Base-by-base conservation (phyloP, 2,113 vertebrate species). In the Solea senegalensis region DNA sequence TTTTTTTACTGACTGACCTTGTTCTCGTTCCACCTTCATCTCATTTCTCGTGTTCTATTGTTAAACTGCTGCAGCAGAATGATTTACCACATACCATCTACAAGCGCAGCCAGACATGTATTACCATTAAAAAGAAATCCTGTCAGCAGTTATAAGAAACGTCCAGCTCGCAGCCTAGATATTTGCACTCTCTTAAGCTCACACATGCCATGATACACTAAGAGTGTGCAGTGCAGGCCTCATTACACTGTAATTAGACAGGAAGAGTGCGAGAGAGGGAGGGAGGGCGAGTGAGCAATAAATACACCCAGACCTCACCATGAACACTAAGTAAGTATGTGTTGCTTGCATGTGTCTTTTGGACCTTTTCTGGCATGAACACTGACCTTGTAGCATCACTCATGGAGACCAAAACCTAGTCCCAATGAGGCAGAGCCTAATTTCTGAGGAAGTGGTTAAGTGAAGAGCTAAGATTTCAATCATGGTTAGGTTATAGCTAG, bases 221-320 rank as follows among this genome's bases (percentile, higher is more conserved):
- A 52, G 61, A 80, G 65, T 59, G 53, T 49, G 68, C 9, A 48
- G 14, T 43, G 39, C 67, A 76, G 69, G 55, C 63, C 57, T 82
- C 69, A 53, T 80, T 87, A 80, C 28, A 58, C 28, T 50, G 69
- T 75, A 75, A 78, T 87, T 72, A 80, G 45, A 34, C 34, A 34
- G 34, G 9, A 48, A 48, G 4, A 48, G 4, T 14, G 9, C 9
- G 45, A 48, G 45, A 48, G 44, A 45, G 12, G 3, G 8, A 9
- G 44, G 12, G 49, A 84, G 65, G 69, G 60, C 14, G 15, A 74
- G 65, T 77, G 43, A 76, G 69, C 66, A 69, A 27, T 81, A 84
- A 85, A 41, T 69, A 45, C 10, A 65, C 44, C 88, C 83, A 87
- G 85, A 83, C 51, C 13, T 67, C 65, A 72, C 52, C 15, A 48